phyloP scores from a whole-genome alignment of 2,797 vertebrate species.

The Phataginus tetradactyla region DNA sequence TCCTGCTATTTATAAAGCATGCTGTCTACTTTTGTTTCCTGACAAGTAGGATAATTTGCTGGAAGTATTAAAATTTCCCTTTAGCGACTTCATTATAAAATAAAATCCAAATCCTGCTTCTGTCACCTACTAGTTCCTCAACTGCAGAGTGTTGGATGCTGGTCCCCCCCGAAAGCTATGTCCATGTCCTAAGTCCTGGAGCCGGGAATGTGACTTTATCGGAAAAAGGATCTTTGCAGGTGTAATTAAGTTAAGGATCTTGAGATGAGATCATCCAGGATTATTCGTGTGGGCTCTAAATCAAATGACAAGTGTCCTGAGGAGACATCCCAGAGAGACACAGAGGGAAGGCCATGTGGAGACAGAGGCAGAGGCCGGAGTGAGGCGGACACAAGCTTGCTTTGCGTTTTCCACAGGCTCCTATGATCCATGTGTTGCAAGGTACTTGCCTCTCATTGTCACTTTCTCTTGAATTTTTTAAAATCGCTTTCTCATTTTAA shows the following conservation, averaged over 20 bases:
- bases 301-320: background rate
- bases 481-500: background rate
- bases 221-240: conserved; percentile 8
- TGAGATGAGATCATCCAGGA: background rate
- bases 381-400: rapidly evolving
- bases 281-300: background rate
- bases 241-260: background rate
- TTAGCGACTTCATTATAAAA: background rate
- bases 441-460: background rate
- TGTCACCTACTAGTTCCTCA: background rate
- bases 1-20: background rate
- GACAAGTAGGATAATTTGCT: background rate
- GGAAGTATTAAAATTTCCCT: background rate
- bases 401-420: background rate
- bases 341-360: rapidly evolving
- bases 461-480: background rate
- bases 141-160: background rate
- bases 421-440: background rate
- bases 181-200: background rate
- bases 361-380: background rate
- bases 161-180: rapidly evolving
- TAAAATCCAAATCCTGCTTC: background rate
- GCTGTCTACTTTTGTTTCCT: background rate
- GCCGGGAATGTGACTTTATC: background rate
- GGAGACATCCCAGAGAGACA: background rate